These are phyloP conservation scores for Galleria mellonella DNA, from an alignment of 1,140 invertebrate species.

Conservation along the genomic window DNA sequence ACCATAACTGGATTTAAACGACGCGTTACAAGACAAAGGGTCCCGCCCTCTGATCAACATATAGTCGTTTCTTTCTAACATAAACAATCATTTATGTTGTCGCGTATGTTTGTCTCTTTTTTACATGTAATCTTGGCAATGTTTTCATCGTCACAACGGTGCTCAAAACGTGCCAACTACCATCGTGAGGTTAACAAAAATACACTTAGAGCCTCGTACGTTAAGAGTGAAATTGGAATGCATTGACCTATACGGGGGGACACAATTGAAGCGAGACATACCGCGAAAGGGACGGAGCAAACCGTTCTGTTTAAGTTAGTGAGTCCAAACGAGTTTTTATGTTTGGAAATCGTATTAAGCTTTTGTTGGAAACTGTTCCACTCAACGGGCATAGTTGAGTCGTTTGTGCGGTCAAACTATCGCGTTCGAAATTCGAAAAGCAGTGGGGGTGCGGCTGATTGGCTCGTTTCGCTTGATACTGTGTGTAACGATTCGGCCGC, in stretches of 20 bases:
- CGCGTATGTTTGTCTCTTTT: slow-evolving; percentile 2
- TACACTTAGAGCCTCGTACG: background rate
- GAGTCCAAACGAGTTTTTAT: slow-evolving; percentile 71
- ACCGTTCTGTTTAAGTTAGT: slow-evolving; percentile 63
- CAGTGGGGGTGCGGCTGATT: slow-evolving; percentile 73
- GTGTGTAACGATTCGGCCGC: slow-evolving; percentile 62
- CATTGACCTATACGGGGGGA: slow-evolving; percentile 28
- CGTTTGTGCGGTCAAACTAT: slow-evolving; percentile 69
- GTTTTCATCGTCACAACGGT: slow-evolving; percentile 42
- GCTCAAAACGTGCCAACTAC: slow-evolving; percentile 39
- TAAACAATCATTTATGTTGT: background rate
- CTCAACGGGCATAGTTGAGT: slow-evolving; percentile 69
- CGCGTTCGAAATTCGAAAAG: slow-evolving; percentile 41
- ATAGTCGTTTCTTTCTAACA: slow-evolving; percentile 31
- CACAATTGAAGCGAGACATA: slow-evolving; percentile 49
- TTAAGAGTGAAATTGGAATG: background rate
- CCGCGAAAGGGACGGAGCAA: slow-evolving; percentile 48
- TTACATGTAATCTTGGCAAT: slow-evolving; percentile 10
- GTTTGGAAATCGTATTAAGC: slow-evolving; percentile 74
- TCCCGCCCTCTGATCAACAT: slow-evolving; percentile 47
- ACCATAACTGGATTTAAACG: slow-evolving; percentile 72
- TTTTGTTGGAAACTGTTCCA: slow-evolving; percentile 72
- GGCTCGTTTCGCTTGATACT: slow-evolving; percentile 71
- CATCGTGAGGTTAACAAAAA: slow-evolving; percentile 10
- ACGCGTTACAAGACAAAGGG: slow-evolving; percentile 42